Evolutionary conservation across 2,113 vertebrate genomes (phyloP).

Genomic region (Thomomys bottae): DNA sequence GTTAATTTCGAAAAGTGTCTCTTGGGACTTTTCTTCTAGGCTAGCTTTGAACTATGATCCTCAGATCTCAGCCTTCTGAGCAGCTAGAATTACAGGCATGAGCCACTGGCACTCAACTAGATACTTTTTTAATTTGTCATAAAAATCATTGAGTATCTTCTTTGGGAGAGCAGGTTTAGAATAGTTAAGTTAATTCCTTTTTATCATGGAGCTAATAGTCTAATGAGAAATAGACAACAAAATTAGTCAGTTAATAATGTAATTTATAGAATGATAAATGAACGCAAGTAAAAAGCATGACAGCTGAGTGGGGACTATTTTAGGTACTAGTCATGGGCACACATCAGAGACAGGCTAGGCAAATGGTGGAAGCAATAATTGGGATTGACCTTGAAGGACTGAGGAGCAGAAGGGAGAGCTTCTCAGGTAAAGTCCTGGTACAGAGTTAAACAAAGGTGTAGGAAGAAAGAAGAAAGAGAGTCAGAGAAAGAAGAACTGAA

Average conservation of each 20-base stretch:
- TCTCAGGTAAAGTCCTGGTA: not conserved
- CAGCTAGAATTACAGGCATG: too few species aligned
- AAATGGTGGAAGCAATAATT: not conserved
- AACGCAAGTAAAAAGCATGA: conserved; percentile 24
- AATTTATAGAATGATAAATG: conserved; percentile 1
- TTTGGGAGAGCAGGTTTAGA: not conserved
- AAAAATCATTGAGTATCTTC: not conserved
- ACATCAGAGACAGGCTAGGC: not conserved
- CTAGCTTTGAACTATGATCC: too few species aligned
- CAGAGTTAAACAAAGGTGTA: not conserved
- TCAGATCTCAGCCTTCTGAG: too few species aligned
- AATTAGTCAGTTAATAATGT: conserved; percentile 1
- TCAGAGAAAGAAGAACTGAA: not conserved
- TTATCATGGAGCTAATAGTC: not conserved
- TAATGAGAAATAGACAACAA: conserved; percentile 44
- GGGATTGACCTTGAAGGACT: not conserved
- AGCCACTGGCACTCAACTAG: too few species aligned
- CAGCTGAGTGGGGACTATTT: not conserved
- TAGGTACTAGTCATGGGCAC: not conserved
- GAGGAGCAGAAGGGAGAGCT: not conserved
- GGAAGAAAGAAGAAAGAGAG: not conserved
- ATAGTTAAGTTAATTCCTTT: not conserved
- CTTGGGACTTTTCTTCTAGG: too few species aligned
- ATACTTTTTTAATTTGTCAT: not conserved
- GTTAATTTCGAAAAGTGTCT: too few species aligned